These are phyloP conservation scores for Idaea straminata DNA, from an alignment of 2,888 invertebrate species.

Conservation along the genomic window DNA sequence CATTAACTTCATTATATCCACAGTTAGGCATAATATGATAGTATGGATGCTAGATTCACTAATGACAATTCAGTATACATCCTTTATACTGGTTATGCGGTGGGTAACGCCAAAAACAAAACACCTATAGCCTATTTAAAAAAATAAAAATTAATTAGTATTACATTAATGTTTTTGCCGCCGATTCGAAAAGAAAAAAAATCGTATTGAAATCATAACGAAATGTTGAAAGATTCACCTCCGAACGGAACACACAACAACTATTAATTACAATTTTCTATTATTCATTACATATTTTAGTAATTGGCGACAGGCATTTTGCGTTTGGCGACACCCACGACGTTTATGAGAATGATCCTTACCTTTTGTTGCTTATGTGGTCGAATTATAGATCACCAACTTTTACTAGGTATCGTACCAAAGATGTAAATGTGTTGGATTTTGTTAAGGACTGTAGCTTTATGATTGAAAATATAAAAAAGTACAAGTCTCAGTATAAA, in stretches of 20 bases:
- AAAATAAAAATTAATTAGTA: no score
- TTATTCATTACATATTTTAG: no score
- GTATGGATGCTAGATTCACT: slow-evolving; percentile 17
- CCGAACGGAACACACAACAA: no score
- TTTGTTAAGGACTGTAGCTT: slow-evolving; percentile 39
- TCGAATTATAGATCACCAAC: slow-evolving; percentile 43
- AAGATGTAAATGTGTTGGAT: slow-evolving; percentile 77
- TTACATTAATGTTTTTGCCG: no score
- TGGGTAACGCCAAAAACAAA: no score
- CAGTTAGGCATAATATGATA: no score
- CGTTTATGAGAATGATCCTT: no score
- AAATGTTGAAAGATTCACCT: no score
- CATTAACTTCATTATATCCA: no score
- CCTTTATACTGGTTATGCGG: no score
- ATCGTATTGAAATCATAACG: slow-evolving; percentile 4
- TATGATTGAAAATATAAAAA: slow-evolving; percentile 11
- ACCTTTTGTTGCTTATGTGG: slow-evolving; percentile 7
- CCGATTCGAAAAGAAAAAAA: not conserved
- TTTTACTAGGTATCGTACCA: slow-evolving; percentile 75
- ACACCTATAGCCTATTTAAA: no score
- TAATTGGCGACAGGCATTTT: slow-evolving; percentile 11
- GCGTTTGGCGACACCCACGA: slow-evolving; percentile 50
- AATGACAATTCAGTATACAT: slow-evolving; percentile 24
- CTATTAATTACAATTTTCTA: not conserved
- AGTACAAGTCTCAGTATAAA: slow-evolving; percentile 1